A percentile compares a stretch with the other conserved stretches of the same genome.
Conservation (phyloP, 2,888 invertebrate genomes). For the Ochlodes sylvanus region DNA sequence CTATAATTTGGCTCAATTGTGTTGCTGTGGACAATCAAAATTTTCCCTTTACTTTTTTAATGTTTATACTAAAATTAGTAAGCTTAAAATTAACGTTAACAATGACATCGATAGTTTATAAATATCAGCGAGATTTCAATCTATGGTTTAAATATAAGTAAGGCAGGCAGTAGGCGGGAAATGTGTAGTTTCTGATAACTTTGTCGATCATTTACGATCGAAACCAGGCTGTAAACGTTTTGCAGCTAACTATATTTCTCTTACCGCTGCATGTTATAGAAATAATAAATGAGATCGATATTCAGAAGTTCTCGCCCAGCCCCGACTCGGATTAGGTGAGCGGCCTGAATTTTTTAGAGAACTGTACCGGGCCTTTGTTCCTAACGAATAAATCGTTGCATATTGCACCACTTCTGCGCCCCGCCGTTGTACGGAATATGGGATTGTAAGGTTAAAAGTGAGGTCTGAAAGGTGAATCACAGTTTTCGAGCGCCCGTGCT, state of each 20-base stretch:
- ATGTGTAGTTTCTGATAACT: too few species aligned
- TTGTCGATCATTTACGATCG: too few species aligned
- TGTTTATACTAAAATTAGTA: too few species aligned
- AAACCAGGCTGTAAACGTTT: too few species aligned
- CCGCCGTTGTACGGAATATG: neutral
- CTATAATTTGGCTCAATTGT: too few species aligned
- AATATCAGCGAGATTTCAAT: too few species aligned
- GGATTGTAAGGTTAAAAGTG: neutral
- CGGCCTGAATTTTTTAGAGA: slow-evolving; percentile 29
- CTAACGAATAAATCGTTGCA: slow-evolving; percentile 32
- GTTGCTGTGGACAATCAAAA: too few species aligned
- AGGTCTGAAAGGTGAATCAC: slow-evolving; percentile 1
- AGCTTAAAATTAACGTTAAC: too few species aligned
- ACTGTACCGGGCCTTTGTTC: slow-evolving; percentile 27
- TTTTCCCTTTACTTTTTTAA: too few species aligned
- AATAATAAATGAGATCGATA: slow-evolving; percentile 34
- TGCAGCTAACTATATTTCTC: neutral
- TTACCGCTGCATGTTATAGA: neutral
- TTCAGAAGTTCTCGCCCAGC: slow-evolving; percentile 9
- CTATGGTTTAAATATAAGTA: too few species aligned
- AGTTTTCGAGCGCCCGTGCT: neutral
- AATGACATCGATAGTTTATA: too few species aligned
- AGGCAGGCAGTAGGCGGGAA: too few species aligned
- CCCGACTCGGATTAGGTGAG: slow-evolving; percentile 16
- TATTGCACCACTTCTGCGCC: slow-evolving; percentile 28